Percentiles rank a stretch among this genome's conserved stretches.
phyloP scores from a whole-genome alignment of 1,140 invertebrate species.

The Octopus bimaculoides region DNA sequence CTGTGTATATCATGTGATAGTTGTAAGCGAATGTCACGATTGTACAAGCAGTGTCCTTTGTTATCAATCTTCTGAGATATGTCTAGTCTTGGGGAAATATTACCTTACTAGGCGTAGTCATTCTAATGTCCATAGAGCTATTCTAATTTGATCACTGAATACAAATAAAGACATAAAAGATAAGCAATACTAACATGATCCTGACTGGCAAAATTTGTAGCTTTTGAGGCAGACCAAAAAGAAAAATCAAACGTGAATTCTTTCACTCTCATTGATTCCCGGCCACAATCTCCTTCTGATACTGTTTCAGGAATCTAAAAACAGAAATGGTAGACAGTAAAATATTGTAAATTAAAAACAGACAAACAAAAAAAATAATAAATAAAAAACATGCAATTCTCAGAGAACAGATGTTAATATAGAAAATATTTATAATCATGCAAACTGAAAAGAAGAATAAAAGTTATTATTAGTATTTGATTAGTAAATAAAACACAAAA shows the following conservation, averaged over 20 bases:
- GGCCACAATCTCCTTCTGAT: constrained; percentile 58
- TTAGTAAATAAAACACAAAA: too few species aligned
- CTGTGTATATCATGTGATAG: too few species aligned
- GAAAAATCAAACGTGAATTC: constrained; percentile 93
- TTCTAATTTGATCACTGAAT: not conserved
- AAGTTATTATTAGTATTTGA: too few species aligned
- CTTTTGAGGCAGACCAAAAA: constrained; percentile 79
- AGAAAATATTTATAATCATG: too few species aligned
- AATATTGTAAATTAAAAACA: not conserved
- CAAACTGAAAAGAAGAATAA: too few species aligned
- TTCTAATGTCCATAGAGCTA: not conserved
- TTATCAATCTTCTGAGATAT: too few species aligned
- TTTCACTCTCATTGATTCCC: constrained; percentile 72
- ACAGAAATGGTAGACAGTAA: not conserved
- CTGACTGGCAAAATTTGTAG: constrained; percentile 73
- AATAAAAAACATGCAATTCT: not conserved
- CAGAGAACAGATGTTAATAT: too few species aligned
- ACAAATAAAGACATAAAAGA: not conserved
- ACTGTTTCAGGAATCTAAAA: constrained; percentile 65
- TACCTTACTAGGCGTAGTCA: not conserved
- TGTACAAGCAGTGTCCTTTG: too few species aligned
- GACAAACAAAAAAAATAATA: not conserved
- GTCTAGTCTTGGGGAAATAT: too few species aligned
- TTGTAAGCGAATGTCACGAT: too few species aligned
- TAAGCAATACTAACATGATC: constrained; percentile 63